These are phyloP conservation scores for Drosophila sulfurigaster DNA, from an alignment of 1,140 invertebrate species.

Conservation along the genomic window DNA sequence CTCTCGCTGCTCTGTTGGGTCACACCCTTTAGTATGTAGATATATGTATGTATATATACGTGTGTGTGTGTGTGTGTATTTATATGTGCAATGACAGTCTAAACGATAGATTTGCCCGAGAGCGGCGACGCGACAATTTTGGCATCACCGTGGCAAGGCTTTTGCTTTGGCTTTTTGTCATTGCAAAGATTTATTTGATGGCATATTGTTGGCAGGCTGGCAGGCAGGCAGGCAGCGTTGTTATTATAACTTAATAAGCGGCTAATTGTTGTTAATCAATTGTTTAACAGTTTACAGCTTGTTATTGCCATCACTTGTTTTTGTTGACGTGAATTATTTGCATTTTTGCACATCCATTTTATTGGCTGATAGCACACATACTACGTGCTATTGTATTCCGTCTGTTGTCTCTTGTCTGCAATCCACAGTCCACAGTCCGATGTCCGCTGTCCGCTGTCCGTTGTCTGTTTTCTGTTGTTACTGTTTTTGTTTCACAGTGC, in stretches of 20 bases:
- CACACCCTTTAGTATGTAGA: neutral
- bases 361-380: conserved; percentile 21
- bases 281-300: conserved; percentile 81
- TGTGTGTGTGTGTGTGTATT: conserved; percentile 7
- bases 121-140: neutral
- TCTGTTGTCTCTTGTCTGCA: neutral
- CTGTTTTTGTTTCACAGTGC: conserved; percentile 43
- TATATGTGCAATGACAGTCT: conserved; percentile 69
- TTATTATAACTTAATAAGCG: conserved; percentile 83
- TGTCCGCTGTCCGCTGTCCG: neutral
- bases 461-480: conserved; percentile 9
- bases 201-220: conserved; percentile 35
- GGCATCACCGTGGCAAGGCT: conserved; percentile 1
- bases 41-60: neutral
- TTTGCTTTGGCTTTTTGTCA: conserved; percentile 60
- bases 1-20: conserved; percentile 15
- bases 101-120: conserved; percentile 65
- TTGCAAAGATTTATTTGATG: conserved; percentile 52
- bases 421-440: neutral
- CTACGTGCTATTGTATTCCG: conserved; percentile 23
- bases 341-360: conserved; percentile 63
- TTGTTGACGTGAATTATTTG: conserved; percentile 69
- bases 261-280: conserved; percentile 84
- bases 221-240: conserved; percentile 28
- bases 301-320: conserved; percentile 45